phyloP scores from a whole-genome alignment of 2,113 vertebrate genomes.

The Dermatemys mawii region DNA sequence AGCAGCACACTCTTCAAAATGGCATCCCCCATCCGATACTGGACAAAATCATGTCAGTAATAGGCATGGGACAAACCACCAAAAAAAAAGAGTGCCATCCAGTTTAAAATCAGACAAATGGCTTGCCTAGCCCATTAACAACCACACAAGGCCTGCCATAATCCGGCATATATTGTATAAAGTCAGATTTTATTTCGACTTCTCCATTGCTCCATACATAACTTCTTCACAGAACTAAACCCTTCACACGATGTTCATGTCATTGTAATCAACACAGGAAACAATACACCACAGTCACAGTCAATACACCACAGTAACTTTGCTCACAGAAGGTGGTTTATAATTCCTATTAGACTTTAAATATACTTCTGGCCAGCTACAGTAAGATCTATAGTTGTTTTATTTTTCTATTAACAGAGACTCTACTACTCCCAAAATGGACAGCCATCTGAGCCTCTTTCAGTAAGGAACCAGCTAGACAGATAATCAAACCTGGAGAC shows the following conservation, averaged over 20 bases:
- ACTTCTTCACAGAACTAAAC: neutral
- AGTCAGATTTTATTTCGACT: neutral
- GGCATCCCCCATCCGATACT: neutral
- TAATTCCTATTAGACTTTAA: neutral
- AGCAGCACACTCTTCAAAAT: neutral
- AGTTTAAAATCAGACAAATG: neutral
- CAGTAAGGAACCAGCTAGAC: neutral
- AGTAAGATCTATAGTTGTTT: neutral
- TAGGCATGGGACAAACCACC: neutral
- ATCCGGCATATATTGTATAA: neutral
- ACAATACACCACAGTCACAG: neutral
- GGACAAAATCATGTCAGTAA: neutral
- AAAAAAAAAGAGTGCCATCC: neutral
- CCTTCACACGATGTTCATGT: neutral
- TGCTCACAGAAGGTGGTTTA: neutral
- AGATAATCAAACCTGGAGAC: neutral
- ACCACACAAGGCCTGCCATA: neutral
- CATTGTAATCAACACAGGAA: neutral
- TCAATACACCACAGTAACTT: neutral
- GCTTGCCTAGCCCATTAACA: neutral
- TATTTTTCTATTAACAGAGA: neutral
- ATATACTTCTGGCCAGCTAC: neutral
- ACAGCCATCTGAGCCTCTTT: neutral
- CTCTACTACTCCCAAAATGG: constrained; percentile 1
- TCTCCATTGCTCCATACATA: neutral